Base-by-base conservation (phyloP, 1,140 invertebrate species). In the Macrosteles quadrilineatus region DNA sequence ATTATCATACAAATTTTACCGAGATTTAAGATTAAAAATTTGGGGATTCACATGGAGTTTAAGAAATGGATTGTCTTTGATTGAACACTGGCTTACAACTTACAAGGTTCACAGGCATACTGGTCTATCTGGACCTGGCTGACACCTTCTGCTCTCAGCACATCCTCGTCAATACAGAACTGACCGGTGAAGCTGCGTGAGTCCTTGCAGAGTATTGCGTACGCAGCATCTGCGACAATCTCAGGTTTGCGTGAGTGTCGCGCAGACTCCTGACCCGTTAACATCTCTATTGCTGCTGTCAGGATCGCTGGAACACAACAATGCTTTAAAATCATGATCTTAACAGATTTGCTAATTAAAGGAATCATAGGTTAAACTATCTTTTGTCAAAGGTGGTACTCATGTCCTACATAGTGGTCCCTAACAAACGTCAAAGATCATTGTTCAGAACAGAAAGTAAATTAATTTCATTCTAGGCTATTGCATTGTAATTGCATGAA, bases 271-370 rank as follows among this genome's bases (percentile, higher is more conserved):
- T 86, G 86, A 1, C 93, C 92, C 0, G 87, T 88, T 57, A 99
- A 80, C 96, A 99, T 98, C 78, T 97, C 92, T 82, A 98, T 96
- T 0, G 98, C 98, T 29, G 97, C 96, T 0, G 97, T 99, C 69
- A 90, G 87, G 77, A 99, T 98, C 9, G 92, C 96, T 92, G 77
- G 36, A 81, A 83, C 72, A 75, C 71, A 75, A 64, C 73, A 67
- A 47, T 57, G 74, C n/a, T n/a, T n/a, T n/a, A 71, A 73, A 66
- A 47, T 12, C 14, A 62, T 11, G n/a, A 43, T 11, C n/a, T 11
- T n/a, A 43, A 63, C 21, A n/a, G 29, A 32, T 2, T 68, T 36
- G 12, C 43, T 4, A 66, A 63, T 69, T 59, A 43, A 11, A 9
- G n/a, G n/a, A 11, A 43, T 11, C 40, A 43, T 43, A 43, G n/a